Percentiles rank a stretch among this genome's conserved stretches.
Conservation (phyloP, 2,113 vertebrate species). For the Coracopsis vasa region DNA sequence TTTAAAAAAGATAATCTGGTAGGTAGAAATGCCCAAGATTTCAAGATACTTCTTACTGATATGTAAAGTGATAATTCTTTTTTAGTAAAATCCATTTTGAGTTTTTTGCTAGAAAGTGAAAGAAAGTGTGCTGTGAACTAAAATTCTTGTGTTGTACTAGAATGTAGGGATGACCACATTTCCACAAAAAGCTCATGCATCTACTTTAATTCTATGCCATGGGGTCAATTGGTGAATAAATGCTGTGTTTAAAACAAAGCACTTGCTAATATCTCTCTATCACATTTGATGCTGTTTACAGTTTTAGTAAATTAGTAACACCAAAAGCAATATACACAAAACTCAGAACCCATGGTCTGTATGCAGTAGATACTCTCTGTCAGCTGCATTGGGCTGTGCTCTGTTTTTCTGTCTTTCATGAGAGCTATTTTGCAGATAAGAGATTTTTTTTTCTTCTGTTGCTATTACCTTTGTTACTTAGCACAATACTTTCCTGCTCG, state of each 20-base stretch:
- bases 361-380: not conserved
- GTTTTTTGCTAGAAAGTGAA: not conserved
- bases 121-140: not conserved
- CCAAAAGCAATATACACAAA: not conserved
- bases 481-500: not conserved
- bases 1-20: not conserved
- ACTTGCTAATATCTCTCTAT: fast-evolving
- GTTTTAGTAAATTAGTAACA: not conserved
- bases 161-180: not conserved
- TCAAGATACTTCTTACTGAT: not conserved
- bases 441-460: not conserved
- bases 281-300: not conserved
- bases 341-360: fast-evolving
- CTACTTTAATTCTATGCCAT: not conserved
- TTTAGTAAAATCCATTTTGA: not conserved
- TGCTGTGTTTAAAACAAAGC: not conserved
- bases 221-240: not conserved
- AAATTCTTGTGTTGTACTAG: not conserved
- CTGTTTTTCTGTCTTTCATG: not conserved
- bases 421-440: not conserved
- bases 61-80: not conserved
- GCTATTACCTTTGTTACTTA: not conserved
- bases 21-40: not conserved
- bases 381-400: not conserved
- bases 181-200: not conserved